A percentile compares a stretch with the other conserved stretches of the same genome.
These are phyloP conservation scores for Prunella himalayana DNA, from an alignment of 2,113 vertebrate genomes.

Conservation along the genomic window DNA sequence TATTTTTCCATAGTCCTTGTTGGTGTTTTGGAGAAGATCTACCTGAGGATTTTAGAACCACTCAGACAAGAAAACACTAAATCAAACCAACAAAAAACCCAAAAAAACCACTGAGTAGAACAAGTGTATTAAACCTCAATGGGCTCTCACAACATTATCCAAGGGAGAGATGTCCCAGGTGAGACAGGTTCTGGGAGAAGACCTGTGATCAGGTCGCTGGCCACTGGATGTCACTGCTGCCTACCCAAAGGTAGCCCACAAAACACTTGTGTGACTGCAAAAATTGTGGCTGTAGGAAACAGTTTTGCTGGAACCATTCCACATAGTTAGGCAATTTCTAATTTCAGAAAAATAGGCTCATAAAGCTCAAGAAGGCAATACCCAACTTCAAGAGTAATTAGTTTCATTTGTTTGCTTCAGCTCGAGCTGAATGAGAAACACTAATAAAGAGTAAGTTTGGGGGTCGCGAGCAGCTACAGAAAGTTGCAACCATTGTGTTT, in stretches of 20 bases:
- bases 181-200: background rate
- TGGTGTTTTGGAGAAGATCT: background rate
- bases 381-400: constrained; percentile 77
- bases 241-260: constrained; percentile 67
- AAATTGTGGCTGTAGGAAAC: constrained; percentile 75
- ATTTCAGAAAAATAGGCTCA: constrained; percentile 80
- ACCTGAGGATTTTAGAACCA: background rate
- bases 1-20: background rate
- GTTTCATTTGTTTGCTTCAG: constrained; percentile 78
- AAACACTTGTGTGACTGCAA: constrained; percentile 74
- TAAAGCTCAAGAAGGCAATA: constrained; percentile 77
- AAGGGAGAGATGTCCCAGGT: background rate
- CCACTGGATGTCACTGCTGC: constrained; percentile 79
- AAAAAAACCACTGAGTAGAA: background rate
- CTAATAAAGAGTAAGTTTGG: constrained; percentile 68
- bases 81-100: rapidly evolving
- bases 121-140: background rate
- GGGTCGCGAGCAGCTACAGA: constrained; percentile 45
- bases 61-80: rapidly evolving
- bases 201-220: constrained; percentile 68
- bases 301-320: constrained; percentile 73
- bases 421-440: constrained; percentile 62
- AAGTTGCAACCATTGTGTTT: constrained; percentile 59
- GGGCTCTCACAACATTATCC: background rate
- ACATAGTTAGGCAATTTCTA: constrained; percentile 75